phyloP scores from a whole-genome alignment of 1,140 invertebrate genomes.

The Hetaerina americana region DNA sequence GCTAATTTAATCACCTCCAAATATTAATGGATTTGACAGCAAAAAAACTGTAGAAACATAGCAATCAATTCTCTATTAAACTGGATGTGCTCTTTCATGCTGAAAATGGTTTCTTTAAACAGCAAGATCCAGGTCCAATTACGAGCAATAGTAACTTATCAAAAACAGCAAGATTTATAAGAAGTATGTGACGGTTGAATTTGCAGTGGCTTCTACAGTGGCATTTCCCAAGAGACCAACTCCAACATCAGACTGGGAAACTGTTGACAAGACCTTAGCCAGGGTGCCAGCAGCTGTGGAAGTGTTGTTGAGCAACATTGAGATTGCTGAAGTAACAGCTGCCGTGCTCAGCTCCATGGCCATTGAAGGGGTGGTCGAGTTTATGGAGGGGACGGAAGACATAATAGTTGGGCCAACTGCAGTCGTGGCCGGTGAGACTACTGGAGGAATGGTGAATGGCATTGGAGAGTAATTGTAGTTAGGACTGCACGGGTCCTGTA shows the following conservation, averaged over 20 bases:
- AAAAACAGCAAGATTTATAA: no score
- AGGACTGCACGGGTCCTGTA: constrained; percentile 21
- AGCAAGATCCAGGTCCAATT: no score
- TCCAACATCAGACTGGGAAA: background rate
- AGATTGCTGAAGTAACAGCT: background rate
- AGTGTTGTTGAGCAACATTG: background rate
- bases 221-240: background rate
- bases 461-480: background rate
- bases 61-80: no score
- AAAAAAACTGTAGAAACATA: no score
- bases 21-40: no score
- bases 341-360: background rate
- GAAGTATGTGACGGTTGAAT: background rate
- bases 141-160: no score
- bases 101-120: no score
- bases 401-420: no score
- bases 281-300: background rate
- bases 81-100: no score
- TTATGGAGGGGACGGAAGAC: background rate
- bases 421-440: background rate
- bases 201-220: background rate
- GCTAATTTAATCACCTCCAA: no score
- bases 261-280: background rate
- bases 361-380: background rate
- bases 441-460: background rate